Percentiles rank a stretch among this genome's conserved stretches.
Evolutionary conservation across 2,113 vertebrate species (phyloP).

Genomic region (Isurus oxyrinchus): DNA sequence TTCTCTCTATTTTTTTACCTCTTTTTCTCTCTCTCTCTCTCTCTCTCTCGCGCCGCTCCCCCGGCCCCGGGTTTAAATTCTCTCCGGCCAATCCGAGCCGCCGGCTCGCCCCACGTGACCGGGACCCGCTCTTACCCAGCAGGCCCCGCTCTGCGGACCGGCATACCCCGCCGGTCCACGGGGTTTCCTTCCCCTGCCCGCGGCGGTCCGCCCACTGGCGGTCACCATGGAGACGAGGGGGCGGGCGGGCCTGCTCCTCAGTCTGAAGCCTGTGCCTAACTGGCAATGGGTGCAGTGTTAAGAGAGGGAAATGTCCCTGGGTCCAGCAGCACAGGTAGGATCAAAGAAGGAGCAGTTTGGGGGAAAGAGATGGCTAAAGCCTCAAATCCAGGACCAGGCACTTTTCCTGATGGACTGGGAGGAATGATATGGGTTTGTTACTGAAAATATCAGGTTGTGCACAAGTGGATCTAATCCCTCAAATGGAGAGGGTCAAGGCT

Average conservation of each 20-base stretch:
- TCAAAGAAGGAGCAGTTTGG: too few relatives aligned
- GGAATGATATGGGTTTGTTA: too few relatives aligned
- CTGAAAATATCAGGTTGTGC: not conserved
- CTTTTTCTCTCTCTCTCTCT: not conserved
- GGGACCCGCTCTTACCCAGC: conserved; percentile 41
- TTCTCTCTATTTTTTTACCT: conserved; percentile 17
- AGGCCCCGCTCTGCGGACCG: not conserved
- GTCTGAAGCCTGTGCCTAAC: not conserved
- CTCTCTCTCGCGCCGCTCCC: conserved; percentile 27
- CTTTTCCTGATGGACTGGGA: not conserved
- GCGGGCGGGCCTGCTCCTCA: not conserved
- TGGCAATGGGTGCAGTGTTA: too few relatives aligned
- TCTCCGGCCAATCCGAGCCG: conserved; percentile 66
- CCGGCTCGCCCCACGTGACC: conserved; percentile 56
- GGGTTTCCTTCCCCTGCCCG: not conserved
- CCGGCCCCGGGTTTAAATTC: conserved; percentile 71
- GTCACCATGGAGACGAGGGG: not conserved
- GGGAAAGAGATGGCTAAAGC: too few relatives aligned
- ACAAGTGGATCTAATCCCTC: not conserved
- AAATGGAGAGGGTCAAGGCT: not conserved
- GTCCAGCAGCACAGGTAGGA: not conserved
- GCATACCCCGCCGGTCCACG: not conserved
- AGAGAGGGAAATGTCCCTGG: too few relatives aligned
- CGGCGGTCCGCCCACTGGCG: not conserved
- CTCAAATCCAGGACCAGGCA: too few relatives aligned